Evolutionary conservation across 37 sponge, comb jelly and placozoan species (phyloP).

Genomic region (Aphrocallistes beatrix): DNA sequence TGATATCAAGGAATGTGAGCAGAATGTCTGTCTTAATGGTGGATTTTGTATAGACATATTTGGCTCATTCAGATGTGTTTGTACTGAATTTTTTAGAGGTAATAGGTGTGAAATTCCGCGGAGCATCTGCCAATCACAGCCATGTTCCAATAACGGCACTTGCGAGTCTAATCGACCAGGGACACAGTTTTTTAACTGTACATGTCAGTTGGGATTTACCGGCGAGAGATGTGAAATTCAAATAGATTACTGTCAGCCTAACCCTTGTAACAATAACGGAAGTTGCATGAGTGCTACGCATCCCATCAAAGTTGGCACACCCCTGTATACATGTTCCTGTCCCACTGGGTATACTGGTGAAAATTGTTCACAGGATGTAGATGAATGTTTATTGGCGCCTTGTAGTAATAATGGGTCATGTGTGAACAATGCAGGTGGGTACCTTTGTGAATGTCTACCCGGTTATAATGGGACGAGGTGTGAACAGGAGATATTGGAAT

Average conservation of each 20-base stretch:
- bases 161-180: not conserved
- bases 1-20: slow-evolving; percentile 37
- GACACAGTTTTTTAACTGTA: slow-evolving; percentile 7
- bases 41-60: slow-evolving; percentile 23
- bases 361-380: slow-evolving; percentile 15
- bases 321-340: slow-evolving; percentile 29
- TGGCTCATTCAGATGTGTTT: slow-evolving; percentile 16
- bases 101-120: not conserved
- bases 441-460: slow-evolving; percentile 24
- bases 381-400: slow-evolving; percentile 23
- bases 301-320: not conserved
- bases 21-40: slow-evolving; percentile 20
- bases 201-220: slow-evolving; percentile 29
- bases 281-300: not conserved
- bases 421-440: not conserved
- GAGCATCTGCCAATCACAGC: not conserved
- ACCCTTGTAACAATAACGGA: slow-evolving; percentile 21
- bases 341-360: slow-evolving; percentile 25
- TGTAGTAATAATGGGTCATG: slow-evolving; percentile 24
- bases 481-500: slow-evolving; percentile 33
- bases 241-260: slow-evolving; percentile 30
- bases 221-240: slow-evolving; percentile 25
- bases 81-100: slow-evolving; percentile 9
- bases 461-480: slow-evolving; percentile 35
- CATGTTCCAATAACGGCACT: not conserved